phyloP scores from a whole-genome alignment of 1,140 invertebrate genomes.

The Euwallacea similis region DNA sequence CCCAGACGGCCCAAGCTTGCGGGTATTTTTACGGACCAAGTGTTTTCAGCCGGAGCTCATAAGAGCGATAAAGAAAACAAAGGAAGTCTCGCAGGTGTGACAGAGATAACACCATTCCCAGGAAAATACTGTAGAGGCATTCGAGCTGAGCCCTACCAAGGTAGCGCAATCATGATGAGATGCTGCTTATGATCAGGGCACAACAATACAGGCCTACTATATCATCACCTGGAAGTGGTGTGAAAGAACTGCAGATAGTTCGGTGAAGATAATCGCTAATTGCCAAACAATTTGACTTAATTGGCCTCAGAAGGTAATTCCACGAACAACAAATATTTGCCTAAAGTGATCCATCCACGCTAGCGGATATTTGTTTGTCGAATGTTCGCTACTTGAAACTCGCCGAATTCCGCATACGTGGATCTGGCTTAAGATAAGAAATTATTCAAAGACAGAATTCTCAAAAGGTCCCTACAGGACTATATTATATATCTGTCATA shows the following conservation, averaged over 20 bases:
- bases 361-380: too few species aligned
- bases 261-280: not conserved
- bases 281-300: too few species aligned
- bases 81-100: constrained; percentile 2
- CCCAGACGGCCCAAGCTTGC: constrained; percentile 6
- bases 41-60: constrained; percentile 6
- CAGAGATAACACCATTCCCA: constrained; percentile 3
- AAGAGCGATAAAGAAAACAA: not conserved
- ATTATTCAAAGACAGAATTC: too few species aligned
- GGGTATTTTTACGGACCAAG: constrained; percentile 13
- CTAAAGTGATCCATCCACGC: too few species aligned
- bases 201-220: constrained; percentile 27
- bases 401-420: too few species aligned
- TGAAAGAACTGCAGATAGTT: not conserved
- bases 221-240: not conserved
- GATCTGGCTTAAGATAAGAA: too few species aligned
- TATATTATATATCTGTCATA: too few species aligned
- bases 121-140: not conserved
- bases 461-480: too few species aligned
- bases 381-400: too few species aligned
- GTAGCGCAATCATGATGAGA: constrained; percentile 22
- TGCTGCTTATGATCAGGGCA: constrained; percentile 28
- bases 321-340: too few species aligned
- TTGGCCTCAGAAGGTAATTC: too few species aligned
- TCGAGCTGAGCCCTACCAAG: not conserved